Percentiles rank a stretch among this genome's conserved stretches.
Conservation (phyloP, 2,888 invertebrate species). For the Caenorhabditis virilis region DNA sequence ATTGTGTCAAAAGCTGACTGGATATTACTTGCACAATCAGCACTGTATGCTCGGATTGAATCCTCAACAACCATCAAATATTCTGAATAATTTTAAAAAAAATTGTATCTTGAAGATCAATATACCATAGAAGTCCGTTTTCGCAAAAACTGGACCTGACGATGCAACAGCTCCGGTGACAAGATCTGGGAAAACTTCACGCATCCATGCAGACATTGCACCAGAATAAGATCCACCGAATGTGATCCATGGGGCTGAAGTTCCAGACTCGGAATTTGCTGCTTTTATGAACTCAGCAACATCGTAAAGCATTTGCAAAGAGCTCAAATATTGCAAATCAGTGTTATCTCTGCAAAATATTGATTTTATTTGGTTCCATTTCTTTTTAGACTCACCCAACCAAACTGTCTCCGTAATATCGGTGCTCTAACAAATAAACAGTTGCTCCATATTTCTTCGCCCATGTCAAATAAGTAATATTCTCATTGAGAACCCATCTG, state of each 20-base stretch:
- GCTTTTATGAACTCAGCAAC: constrained; percentile 80
- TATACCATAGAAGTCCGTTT: constrained; percentile 73
- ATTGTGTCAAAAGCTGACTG: constrained; percentile 32
- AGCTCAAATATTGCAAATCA: constrained; percentile 79
- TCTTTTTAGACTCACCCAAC: too few species aligned
- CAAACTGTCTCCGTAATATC: constrained; percentile 89
- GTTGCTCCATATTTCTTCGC: constrained; percentile 75
- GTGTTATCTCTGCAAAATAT: too few species aligned
- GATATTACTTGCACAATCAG: constrained; percentile 33
- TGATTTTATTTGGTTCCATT: too few species aligned
- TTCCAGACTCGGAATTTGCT: constrained; percentile 73
- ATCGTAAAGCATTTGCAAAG: constrained; percentile 77
- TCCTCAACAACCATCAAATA: constrained; percentile 44
- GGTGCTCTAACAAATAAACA: constrained; percentile 86
- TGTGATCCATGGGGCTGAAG: constrained; percentile 80
- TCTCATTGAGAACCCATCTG: constrained; percentile 40
- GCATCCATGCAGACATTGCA: constrained; percentile 51
- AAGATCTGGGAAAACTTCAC: constrained; percentile 83
- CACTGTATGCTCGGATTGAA: constrained; percentile 28
- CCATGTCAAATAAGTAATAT: constrained; percentile 36
- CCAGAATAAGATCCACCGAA: constrained; percentile 82
- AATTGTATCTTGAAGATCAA: too few species aligned
- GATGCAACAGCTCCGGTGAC: constrained; percentile 84
- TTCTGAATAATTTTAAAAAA: too few species aligned
- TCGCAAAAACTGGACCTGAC: constrained; percentile 84